These are phyloP conservation scores for Bos javanicus DNA, from an alignment of 2,113 vertebrate genomes.

Conservation along the genomic window DNA sequence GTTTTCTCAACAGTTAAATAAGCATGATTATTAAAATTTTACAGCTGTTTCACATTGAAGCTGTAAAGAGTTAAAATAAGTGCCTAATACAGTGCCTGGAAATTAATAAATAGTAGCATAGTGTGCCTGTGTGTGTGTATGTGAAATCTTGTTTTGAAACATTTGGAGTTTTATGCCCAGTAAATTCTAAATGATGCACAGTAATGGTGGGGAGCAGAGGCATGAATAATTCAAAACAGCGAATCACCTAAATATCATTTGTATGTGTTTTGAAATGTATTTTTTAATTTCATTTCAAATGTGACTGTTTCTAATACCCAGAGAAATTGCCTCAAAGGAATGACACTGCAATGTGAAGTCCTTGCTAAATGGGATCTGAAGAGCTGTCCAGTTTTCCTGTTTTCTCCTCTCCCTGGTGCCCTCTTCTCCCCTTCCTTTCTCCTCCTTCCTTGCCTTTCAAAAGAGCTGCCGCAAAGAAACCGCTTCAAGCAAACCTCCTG, in stretches of 20 bases:
- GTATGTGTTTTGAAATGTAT: neutral
- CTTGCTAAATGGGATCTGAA: neutral
- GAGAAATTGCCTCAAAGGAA: conserved; percentile 21
- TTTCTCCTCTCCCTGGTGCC: neutral
- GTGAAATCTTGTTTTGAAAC: neutral
- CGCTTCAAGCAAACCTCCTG: neutral
- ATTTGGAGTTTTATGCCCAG: neutral
- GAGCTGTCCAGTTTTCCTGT: neutral
- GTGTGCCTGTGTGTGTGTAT: neutral
- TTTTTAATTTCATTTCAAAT: conserved; percentile 34
- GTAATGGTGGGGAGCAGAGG: neutral
- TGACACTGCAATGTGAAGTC: neutral
- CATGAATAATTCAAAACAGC: neutral
- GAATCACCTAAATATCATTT: neutral
- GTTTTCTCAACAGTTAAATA: neutral
- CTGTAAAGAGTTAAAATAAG: neutral
- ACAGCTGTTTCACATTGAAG: neutral
- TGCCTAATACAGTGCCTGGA: neutral
- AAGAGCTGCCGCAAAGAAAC: neutral
- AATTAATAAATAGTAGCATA: neutral
- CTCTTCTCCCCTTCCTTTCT: neutral
- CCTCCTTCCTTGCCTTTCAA: neutral
- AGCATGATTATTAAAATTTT: neutral
- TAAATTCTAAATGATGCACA: neutral
- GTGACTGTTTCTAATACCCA: neutral